phyloP scores from a whole-genome alignment of 2,113 vertebrate genomes.

The Calypte anna region DNA sequence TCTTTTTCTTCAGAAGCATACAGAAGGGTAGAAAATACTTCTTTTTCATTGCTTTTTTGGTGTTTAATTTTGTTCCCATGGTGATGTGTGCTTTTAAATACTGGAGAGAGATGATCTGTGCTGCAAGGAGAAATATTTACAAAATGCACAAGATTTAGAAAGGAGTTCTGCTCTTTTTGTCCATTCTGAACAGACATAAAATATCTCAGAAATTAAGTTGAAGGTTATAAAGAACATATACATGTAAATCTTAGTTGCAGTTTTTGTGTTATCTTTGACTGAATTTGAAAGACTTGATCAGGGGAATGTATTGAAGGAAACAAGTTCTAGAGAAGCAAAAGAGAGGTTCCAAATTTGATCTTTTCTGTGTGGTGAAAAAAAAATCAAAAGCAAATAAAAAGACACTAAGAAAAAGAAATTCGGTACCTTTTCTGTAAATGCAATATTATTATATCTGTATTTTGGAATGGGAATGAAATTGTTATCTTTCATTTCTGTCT shows the following conservation, averaged over 20 bases:
- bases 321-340: background rate
- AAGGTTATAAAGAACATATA: background rate
- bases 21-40: background rate
- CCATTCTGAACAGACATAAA: background rate
- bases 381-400: background rate
- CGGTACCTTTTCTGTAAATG: background rate
- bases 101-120: background rate
- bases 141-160: background rate
- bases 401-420: background rate
- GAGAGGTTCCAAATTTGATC: background rate
- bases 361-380: background rate
- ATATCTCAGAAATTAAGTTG: background rate
- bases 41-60: background rate
- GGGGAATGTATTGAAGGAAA: background rate
- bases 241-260: background rate
- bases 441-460: background rate
- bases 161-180: background rate
- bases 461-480: conserved; percentile 15
- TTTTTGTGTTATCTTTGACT: background rate
- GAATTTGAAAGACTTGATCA: background rate
- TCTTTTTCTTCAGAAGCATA: background rate
- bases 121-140: background rate
- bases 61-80: background rate
- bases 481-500: background rate
- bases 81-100: background rate